phyloP scores from a whole-genome alignment of 1,140 invertebrate genomes.

The Drosophila pectinifera region DNA sequence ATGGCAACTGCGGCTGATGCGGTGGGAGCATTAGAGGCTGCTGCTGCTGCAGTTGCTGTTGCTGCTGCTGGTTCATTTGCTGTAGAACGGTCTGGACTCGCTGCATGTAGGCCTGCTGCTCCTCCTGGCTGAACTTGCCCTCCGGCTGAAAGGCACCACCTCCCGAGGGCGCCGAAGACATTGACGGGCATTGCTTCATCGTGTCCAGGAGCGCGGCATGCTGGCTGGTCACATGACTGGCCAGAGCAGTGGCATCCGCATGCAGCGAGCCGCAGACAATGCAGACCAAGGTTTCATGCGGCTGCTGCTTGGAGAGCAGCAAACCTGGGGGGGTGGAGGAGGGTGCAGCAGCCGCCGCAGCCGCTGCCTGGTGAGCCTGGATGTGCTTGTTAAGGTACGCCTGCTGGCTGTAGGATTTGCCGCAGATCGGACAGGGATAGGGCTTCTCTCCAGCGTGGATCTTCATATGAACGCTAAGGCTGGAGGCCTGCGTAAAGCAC shows the following conservation, averaged over 20 bases:
- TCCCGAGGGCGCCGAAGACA: slow-evolving; percentile 2
- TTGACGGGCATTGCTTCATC: slow-evolving; percentile 51
- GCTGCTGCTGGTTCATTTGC: slow-evolving; percentile 72
- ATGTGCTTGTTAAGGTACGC: slow-evolving; percentile 84
- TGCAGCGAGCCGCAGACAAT: slow-evolving; percentile 79
- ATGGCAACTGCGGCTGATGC: slow-evolving; percentile 15
- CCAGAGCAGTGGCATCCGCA: slow-evolving; percentile 71
- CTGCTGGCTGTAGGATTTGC: slow-evolving; percentile 84
- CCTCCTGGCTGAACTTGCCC: slow-evolving; percentile 52
- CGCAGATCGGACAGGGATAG: slow-evolving; percentile 79
- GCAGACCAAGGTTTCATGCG: slow-evolving; percentile 70
- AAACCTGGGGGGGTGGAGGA: neutral
- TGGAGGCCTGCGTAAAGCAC: slow-evolving; percentile 87
- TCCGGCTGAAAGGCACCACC: neutral
- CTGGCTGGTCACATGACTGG: slow-evolving; percentile 72
- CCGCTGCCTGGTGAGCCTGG: slow-evolving; percentile 62
- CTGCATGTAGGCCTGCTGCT: slow-evolving; percentile 70
- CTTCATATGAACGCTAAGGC: slow-evolving; percentile 88
- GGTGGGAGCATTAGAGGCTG: neutral
- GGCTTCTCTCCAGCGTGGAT: slow-evolving; percentile 86
- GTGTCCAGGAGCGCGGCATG: slow-evolving; percentile 74
- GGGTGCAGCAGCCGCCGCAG: neutral
- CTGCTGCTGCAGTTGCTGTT: slow-evolving; percentile 17
- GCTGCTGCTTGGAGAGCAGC: slow-evolving; percentile 21
- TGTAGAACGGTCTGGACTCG: slow-evolving; percentile 68